These are phyloP conservation scores for Pseudonaja textilis DNA, from an alignment of 2,113 vertebrate genomes.

Conservation along the genomic window DNA sequence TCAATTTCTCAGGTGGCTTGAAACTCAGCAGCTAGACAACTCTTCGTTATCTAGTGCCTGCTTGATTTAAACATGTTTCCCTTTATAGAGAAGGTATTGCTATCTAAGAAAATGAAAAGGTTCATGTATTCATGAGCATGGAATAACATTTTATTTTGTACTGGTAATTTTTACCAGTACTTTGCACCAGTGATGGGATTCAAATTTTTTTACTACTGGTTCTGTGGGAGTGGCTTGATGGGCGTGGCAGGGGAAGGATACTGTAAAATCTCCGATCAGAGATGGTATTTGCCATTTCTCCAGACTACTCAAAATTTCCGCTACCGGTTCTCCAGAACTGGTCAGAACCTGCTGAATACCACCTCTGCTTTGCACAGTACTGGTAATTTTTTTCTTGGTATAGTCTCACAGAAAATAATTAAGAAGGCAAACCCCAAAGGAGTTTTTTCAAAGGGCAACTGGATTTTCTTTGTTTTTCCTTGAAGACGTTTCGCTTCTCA, in stretches of 20 bases:
- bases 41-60: neutral
- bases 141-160: neutral
- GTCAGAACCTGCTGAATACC: too few relatives aligned
- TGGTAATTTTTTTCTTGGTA: neutral
- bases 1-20: neutral
- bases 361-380: neutral
- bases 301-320: too few relatives aligned
- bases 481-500: neutral
- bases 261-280: too few relatives aligned
- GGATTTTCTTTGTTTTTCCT: neutral
- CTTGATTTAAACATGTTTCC: neutral
- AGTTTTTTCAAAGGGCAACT: neutral
- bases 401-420: neutral
- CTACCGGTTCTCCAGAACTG: too few relatives aligned
- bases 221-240: too few relatives aligned
- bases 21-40: neutral
- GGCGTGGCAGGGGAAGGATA: too few relatives aligned
- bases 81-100: neutral
- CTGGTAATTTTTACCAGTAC: neutral
- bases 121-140: neutral
- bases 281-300: too few relatives aligned
- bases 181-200: too few relatives aligned
- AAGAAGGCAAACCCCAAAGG: neutral
- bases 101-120: neutral
- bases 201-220: too few relatives aligned